phyloP scores from a whole-genome alignment of 92 coral and sea anemone species.

The Porites lobata region DNA sequence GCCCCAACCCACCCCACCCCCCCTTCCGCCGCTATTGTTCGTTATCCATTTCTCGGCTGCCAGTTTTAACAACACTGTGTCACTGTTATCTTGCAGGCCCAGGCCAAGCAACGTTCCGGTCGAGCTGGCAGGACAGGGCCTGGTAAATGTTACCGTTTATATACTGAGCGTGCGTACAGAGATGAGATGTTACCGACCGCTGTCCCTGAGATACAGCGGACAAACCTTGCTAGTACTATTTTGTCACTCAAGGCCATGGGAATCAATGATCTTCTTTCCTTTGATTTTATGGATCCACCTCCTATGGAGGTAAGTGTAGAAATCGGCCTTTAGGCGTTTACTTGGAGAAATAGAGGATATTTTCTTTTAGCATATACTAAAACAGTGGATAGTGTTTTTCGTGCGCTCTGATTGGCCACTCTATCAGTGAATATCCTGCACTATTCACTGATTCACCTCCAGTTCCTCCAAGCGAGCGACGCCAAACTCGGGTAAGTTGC shows the following conservation, averaged over 20 bases:
- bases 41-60: too few species aligned
- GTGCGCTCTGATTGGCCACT: too few species aligned
- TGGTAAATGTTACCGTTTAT: constrained; percentile 98
- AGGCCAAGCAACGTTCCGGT: constrained; percentile 96
- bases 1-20: too few species aligned
- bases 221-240: constrained; percentile 96
- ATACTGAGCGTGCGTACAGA: constrained; percentile 98
- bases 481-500: too few species aligned
- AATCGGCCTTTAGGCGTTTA: too few species aligned
- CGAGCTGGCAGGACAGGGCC: constrained; percentile 99
- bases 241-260: constrained; percentile 99
- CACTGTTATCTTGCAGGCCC: constrained; percentile 74
- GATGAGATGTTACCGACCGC: constrained; percentile 99
- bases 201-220: constrained; percentile 98
- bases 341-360: neutral
- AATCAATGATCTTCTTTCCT: constrained; percentile 93
- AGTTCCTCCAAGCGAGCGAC: too few species aligned
- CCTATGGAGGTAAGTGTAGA: constrained; percentile 90
- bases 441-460: too few species aligned
- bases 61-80: neutral
- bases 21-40: too few species aligned
- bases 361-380: neutral
- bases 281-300: constrained; percentile 99
- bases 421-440: too few species aligned
- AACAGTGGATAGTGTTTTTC: too few species aligned